Percentiles rank a stretch among this genome's conserved stretches.
These are phyloP conservation scores for Orthosia incerta DNA, from an alignment of 2,888 invertebrate species.

Conservation along the genomic window DNA sequence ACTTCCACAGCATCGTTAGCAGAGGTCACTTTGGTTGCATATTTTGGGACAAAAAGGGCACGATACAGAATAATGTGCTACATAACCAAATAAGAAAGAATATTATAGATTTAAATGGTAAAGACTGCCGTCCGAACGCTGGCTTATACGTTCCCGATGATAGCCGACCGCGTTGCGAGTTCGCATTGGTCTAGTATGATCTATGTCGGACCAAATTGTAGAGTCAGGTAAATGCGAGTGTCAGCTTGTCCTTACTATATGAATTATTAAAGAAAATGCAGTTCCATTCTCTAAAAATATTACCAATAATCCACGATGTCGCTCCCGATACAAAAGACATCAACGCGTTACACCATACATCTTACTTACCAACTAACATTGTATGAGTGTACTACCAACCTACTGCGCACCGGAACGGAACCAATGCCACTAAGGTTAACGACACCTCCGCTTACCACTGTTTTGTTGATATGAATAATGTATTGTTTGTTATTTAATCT, in stretches of 20 bases:
- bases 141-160: no score
- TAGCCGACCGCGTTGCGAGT: no score
- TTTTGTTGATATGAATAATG: conserved; percentile 35
- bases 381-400: not conserved
- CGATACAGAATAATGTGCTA: not conserved
- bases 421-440: conserved; percentile 43
- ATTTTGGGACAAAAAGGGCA: not conserved
- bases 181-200: no score
- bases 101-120: no score
- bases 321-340: conserved; percentile 36
- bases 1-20: not conserved
- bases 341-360: conserved; percentile 26
- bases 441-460: conserved; percentile 37
- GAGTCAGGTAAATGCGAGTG: no score
- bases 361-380: not conserved
- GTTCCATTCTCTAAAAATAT: not conserved
- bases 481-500: conserved; percentile 31
- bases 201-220: no score
- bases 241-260: no score
- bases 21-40: not conserved
- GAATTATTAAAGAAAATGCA: not conserved
- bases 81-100: not conserved
- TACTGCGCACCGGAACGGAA: conserved; percentile 6
- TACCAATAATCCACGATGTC: no score
- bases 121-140: no score